These are phyloP conservation scores for Eriosoma lanigerum DNA, from an alignment of 1,140 invertebrate species.

Conservation along the genomic window DNA sequence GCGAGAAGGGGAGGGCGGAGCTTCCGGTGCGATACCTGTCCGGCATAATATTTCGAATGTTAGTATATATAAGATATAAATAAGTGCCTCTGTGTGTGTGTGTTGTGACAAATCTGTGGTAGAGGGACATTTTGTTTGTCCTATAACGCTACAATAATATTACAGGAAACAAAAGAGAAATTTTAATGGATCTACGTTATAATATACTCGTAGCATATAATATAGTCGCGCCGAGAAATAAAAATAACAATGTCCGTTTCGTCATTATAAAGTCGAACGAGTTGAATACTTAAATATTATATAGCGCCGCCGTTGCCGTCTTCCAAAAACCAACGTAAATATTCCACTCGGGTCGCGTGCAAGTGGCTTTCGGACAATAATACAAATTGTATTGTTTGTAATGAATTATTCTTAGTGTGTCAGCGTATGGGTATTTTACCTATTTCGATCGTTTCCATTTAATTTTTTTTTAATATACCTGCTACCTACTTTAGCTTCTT, in stretches of 20 bases:
- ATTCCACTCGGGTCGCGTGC: slow-evolving; percentile 16
- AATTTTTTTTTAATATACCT: background rate
- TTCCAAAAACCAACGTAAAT: background rate
- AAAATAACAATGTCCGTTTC: slow-evolving; percentile 3
- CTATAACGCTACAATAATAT: background rate
- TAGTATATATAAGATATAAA: background rate
- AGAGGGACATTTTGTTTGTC: background rate
- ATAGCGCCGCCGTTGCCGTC: slow-evolving; percentile 12
- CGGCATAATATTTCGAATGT: slow-evolving; percentile 16
- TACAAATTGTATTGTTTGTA: background rate
- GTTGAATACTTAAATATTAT: slow-evolving; percentile 33
- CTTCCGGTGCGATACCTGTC: slow-evolving; percentile 49
- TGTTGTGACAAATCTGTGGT: slow-evolving; percentile 16
- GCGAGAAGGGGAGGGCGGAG: slow-evolving; percentile 29
- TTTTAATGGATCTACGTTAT: background rate
- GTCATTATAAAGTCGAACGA: background rate
- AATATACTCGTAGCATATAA: background rate
- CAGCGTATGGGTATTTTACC: background rate
- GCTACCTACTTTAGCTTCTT: background rate
- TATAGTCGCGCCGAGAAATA: background rate
- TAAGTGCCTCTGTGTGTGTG: background rate
- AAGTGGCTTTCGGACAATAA: slow-evolving; percentile 26
- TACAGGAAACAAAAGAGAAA: slow-evolving; percentile 16
- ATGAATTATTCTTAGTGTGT: slow-evolving; percentile 23
- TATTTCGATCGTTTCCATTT: background rate